Conservation (phyloP, 2,888 invertebrate species). For the Boloria selene region DNA sequence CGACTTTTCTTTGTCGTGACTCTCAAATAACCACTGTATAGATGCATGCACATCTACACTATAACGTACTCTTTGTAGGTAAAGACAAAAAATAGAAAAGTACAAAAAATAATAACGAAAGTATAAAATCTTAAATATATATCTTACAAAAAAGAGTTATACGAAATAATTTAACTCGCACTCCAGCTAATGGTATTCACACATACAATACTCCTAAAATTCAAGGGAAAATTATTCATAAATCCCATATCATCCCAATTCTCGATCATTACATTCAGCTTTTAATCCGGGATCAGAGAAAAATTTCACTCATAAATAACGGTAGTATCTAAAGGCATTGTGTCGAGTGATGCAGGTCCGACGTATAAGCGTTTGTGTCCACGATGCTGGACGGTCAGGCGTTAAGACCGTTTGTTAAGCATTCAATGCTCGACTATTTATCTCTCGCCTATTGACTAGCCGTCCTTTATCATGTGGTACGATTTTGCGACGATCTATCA, state of each 20-base stretch:
- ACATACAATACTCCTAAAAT: too few relatives aligned
- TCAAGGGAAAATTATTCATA: too few relatives aligned
- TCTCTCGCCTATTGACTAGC: constrained; percentile 63
- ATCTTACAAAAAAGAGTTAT: too few relatives aligned
- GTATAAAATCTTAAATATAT: too few relatives aligned
- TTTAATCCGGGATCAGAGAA: constrained; percentile 36
- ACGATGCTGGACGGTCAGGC: constrained; percentile 46
- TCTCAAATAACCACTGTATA: too few relatives aligned
- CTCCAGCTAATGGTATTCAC: too few relatives aligned
- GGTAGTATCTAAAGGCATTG: constrained; percentile 53
- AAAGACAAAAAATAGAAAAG: too few relatives aligned
- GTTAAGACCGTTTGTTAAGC: constrained; percentile 68
- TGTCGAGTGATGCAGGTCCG: constrained; percentile 61
- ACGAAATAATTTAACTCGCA: too few relatives aligned
- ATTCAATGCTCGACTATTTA: constrained; percentile 68
- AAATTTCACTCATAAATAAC: constrained; percentile 51
- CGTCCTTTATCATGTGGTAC: constrained; percentile 62
- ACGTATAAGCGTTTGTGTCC: constrained; percentile 58
- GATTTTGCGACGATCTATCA: constrained; percentile 59
- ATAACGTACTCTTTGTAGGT: too few relatives aligned
- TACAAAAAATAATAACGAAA: too few relatives aligned
- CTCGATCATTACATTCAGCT: constrained; percentile 21
- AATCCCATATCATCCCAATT: not conserved
- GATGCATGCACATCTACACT: too few relatives aligned
- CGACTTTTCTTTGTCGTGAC: too few relatives aligned